These are phyloP conservation scores for Gymnoscopelus microlampas DNA, from an alignment of 2,797 vertebrate species.

Conservation along the genomic window DNA sequence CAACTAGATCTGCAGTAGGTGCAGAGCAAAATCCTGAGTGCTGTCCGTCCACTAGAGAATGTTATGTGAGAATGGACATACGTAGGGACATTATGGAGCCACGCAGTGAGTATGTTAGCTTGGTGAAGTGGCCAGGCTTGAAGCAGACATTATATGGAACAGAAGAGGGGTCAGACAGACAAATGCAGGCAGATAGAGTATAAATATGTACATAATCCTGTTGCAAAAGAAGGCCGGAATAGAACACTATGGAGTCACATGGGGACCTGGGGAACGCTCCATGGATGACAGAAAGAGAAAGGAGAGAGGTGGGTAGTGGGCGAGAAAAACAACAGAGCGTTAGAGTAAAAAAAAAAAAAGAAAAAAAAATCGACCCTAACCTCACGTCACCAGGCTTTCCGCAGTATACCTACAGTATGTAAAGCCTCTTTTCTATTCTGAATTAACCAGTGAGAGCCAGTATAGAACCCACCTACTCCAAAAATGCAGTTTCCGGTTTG, in stretches of 20 bases:
- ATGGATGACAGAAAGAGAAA: not conserved
- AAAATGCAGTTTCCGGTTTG: too few relatives aligned
- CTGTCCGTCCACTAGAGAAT: not conserved
- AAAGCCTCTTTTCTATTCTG: too few relatives aligned
- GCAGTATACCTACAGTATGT: too few relatives aligned
- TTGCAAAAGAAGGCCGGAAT: constrained; percentile 15
- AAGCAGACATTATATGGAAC: constrained; percentile 10
- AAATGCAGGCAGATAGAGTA: constrained; percentile 15
- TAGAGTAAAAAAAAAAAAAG: too few relatives aligned
- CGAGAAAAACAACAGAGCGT: too few relatives aligned
- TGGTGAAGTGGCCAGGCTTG: not conserved
- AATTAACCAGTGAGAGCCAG: too few relatives aligned
- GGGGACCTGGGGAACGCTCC: not conserved
- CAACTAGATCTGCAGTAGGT: not conserved
- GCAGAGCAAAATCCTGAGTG: not conserved
- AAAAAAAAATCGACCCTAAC: too few relatives aligned
- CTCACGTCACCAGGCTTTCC: not conserved
- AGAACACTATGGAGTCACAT: constrained; percentile 7
- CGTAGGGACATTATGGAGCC: not conserved
- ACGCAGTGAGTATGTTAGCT: not conserved
- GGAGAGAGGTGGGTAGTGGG: not conserved
- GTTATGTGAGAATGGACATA: not conserved
- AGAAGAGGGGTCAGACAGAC: constrained; percentile 30
- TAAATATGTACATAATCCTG: constrained; percentile 31
- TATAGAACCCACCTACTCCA: too few relatives aligned